Evolutionary conservation across 2,888 invertebrate species (phyloP).

Genomic region (Cheilosia grossa): DNA sequence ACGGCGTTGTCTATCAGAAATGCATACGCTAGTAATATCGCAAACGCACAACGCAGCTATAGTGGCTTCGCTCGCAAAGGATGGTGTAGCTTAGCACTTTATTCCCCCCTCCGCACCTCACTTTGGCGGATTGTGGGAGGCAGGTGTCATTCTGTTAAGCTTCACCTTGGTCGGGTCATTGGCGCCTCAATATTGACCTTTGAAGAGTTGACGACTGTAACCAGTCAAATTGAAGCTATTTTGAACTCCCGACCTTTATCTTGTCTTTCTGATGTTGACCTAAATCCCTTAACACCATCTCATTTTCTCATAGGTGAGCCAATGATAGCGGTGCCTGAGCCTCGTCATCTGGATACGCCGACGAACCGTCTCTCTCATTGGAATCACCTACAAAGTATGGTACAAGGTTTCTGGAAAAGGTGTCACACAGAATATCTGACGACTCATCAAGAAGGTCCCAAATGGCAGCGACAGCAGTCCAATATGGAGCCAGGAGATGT

Average conservation of each 20-base stretch:
- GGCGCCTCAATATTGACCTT: too few relatives aligned
- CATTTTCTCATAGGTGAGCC: conserved; percentile 61
- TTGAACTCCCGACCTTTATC: conserved; percentile 57
- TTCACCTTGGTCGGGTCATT: conserved; percentile 13
- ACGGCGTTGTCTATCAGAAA: neutral
- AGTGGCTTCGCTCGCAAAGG: neutral
- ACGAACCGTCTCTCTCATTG: too few relatives aligned
- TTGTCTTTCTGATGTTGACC: conserved; percentile 40
- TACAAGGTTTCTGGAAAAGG: too few relatives aligned
- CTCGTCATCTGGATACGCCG: conserved; percentile 17
- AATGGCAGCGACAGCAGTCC: too few relatives aligned
- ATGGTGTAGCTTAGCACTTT: conserved; percentile 47
- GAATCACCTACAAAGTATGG: too few relatives aligned
- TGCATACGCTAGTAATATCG: conserved; percentile 1
- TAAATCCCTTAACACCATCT: conserved; percentile 53
- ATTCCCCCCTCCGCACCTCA: conserved; percentile 38
- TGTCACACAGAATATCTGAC: too few relatives aligned
- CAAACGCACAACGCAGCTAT: conserved; percentile 8
- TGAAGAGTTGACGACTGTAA: conserved; percentile 43
- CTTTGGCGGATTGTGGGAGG: conserved; percentile 4
- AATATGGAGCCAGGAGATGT: too few relatives aligned
- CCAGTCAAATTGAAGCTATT: conserved; percentile 62
- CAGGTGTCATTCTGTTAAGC: neutral
- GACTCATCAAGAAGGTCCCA: neutral
- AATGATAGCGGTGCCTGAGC: conserved; percentile 41